Evolutionary conservation across 2,797 vertebrate species (phyloP), one percentile per base, ranked within the genome.

Genomic region (Darevskia nairensis): DNA sequence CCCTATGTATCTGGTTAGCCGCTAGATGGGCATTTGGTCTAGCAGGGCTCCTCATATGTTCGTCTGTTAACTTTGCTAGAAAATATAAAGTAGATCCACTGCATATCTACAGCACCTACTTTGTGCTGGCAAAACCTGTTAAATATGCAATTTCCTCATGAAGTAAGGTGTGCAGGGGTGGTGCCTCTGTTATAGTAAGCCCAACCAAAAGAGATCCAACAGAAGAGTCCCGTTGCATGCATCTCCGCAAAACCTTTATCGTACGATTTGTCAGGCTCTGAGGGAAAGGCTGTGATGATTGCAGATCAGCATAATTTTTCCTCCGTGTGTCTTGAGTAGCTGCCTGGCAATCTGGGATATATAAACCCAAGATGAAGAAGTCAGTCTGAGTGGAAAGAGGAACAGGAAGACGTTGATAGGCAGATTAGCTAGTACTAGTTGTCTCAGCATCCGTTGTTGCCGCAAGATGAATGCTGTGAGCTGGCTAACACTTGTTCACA

Each of bases 391-490:
- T 88, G 88, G 82, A 93, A 92, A 91, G 87, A 91, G 90, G 93
- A 90, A 84, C 15, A 90, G 71, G 90, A 94, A 94, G 93, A 93
- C 11, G 90, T 87, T 92, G 87, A 89, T 94, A 92, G 90, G 78
- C 90, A 86, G 93, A 95, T 95, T 94, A 96, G 86, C 75, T 89
- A 46, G 50, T 89, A 75, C 87, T 92, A 88, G 39, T 71, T 90
- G 85, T 95, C 92, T 93, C 91, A 80, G 91, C 89, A 92, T 95
- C 92, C 92, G 85, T 90, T 95, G 85, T 90, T 95, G 89, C 88
- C 90, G 82, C 88, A 94, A 94, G 94, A 95, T 87, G 93, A 92
- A 85, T 95, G 92, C 90, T 87, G 91, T 90, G 92, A 95, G 90
- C 82, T 93, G 91, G 90, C 88, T 91, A 94, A 94, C 91, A 87